Percentiles rank a stretch among this genome's conserved stretches.
These are phyloP conservation scores for Drosophila mayri DNA, from an alignment of 1,140 invertebrate species.

Conservation along the genomic window DNA sequence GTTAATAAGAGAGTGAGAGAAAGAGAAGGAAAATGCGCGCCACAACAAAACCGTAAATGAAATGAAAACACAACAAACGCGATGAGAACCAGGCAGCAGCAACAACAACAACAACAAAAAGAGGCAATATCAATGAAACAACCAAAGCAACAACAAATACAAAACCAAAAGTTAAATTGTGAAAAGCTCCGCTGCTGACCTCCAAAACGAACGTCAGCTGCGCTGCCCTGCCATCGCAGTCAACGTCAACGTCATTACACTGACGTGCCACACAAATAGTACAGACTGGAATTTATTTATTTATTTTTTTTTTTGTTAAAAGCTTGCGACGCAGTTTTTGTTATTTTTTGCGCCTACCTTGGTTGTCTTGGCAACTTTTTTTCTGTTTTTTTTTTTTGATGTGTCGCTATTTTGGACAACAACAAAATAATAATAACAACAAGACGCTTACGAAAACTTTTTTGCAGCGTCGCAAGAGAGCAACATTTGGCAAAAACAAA, in stretches of 20 bases:
- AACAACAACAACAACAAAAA: constrained; percentile 43
- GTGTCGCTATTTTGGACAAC: constrained; percentile 25
- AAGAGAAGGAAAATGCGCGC: constrained; percentile 17
- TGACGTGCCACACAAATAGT: constrained; percentile 50
- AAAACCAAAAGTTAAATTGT: constrained; percentile 28
- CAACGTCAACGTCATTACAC: constrained; percentile 21
- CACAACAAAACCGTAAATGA: constrained; percentile 51
- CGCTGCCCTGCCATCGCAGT: not conserved
- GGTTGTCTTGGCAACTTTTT: constrained; percentile 75
- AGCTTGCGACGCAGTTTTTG: constrained; percentile 71
- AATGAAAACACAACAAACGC: constrained; percentile 59
- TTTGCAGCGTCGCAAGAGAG: constrained; percentile 54
- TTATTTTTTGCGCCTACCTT: constrained; percentile 58
- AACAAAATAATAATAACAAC: constrained; percentile 59
- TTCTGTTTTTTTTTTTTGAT: constrained; percentile 42
- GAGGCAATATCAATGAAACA: constrained; percentile 24
- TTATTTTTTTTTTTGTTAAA: constrained; percentile 34
- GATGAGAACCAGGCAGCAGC: constrained; percentile 23
- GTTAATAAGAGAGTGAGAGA: not conserved
- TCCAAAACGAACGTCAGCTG: constrained; percentile 24
- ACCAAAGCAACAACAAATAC: constrained; percentile 17
- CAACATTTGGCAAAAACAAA: constrained; percentile 1
- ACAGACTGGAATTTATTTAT: constrained; percentile 32
- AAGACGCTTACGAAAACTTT: constrained; percentile 37
- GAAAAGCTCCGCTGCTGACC: constrained; percentile 46